These are phyloP conservation scores for Micrasema minimum DNA, from an alignment of 1,140 invertebrate species.

Conservation along the genomic window DNA sequence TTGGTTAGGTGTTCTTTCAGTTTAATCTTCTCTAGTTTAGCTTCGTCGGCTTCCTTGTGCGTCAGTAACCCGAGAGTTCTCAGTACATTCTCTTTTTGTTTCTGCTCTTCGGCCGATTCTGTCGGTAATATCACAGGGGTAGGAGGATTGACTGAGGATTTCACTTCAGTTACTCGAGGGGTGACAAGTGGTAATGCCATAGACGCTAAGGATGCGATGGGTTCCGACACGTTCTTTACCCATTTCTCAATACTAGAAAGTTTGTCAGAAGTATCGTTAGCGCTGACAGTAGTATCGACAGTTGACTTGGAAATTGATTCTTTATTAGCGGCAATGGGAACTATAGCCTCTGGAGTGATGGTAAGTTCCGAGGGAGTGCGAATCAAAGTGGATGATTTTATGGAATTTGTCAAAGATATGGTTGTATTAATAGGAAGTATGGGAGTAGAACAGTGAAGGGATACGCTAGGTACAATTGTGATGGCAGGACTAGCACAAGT, in stretches of 20 bases:
- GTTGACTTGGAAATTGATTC: constrained; percentile 1
- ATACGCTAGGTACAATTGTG: constrained; percentile 5
- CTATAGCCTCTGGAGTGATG: constrained; percentile 1
- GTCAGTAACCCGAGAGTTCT: constrained; percentile 74
- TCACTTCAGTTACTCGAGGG: background rate
- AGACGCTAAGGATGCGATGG: constrained; percentile 15
- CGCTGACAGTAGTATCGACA: background rate
- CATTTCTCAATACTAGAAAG: background rate
- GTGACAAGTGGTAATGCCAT: constrained; percentile 35
- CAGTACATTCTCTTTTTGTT: constrained; percentile 72
- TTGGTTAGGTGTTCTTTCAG: constrained; percentile 72
- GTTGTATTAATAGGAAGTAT: background rate
- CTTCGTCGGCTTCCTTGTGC: constrained; percentile 69
- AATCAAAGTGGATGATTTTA: constrained; percentile 8
- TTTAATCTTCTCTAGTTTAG: constrained; percentile 66
- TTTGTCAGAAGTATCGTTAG: background rate
- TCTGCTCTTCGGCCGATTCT: constrained; percentile 69
- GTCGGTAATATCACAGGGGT: constrained; percentile 47
- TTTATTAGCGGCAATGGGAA: background rate
- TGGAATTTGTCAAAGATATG: background rate
- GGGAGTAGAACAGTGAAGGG: constrained; percentile 4
- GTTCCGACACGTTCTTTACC: constrained; percentile 4
- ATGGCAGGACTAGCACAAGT: background rate
- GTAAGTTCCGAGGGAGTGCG: constrained; percentile 18
- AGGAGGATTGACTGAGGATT: background rate